Conservation (phyloP, 2,113 vertebrate species). For the Sterna hirundo region DNA sequence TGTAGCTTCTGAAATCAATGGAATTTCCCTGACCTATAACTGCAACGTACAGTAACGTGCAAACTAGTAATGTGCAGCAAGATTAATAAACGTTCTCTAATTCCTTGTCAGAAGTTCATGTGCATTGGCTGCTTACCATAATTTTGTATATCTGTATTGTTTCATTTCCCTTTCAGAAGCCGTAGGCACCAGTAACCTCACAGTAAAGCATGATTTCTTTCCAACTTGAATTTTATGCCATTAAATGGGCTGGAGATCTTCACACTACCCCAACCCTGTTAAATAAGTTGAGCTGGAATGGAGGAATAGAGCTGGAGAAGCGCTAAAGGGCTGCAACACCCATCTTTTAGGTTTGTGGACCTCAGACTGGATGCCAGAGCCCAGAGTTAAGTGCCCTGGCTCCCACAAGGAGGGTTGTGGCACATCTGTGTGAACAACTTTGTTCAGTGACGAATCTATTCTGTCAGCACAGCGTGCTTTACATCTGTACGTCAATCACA, state of each 20-base stretch:
- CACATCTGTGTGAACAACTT: background rate
- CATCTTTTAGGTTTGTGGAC: background rate
- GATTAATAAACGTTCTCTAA: background rate
- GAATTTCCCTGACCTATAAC: background rate
- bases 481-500: background rate
- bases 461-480: background rate
- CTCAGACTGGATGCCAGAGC: background rate
- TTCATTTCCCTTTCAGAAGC: background rate
- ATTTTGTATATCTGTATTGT: background rate
- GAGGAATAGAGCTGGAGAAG: background rate
- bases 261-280: background rate
- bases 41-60: background rate
- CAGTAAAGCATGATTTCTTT: background rate
- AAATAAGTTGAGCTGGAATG: background rate
- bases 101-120: background rate
- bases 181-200: background rate
- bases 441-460: background rate
- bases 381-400: background rate
- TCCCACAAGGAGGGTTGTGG: background rate
- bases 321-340: background rate
- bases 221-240: background rate
- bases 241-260: background rate
- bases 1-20: background rate
- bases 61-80: background rate
- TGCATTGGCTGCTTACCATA: background rate